Percentiles rank a stretch among this genome's conserved stretches.
These are phyloP conservation scores for Furnarius figulus DNA, from an alignment of 2,113 vertebrate genomes.

Conservation along the genomic window DNA sequence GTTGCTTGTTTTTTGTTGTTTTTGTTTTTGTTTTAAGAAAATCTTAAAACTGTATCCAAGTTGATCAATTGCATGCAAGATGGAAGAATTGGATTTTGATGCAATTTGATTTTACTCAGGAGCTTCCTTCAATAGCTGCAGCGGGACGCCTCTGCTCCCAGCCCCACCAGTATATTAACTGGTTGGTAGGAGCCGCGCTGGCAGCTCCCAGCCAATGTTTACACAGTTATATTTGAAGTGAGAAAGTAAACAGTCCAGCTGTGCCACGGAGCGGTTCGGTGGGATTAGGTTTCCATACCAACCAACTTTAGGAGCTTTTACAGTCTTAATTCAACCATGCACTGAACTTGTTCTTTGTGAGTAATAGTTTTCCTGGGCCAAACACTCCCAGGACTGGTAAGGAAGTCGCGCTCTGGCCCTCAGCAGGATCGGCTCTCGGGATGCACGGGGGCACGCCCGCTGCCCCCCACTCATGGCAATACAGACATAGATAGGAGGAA, in stretches of 20 bases:
- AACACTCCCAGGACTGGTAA: background rate
- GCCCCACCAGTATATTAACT: conserved; percentile 57
- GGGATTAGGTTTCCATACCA: conserved; percentile 79
- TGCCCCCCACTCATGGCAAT: background rate
- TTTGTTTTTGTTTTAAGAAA: background rate
- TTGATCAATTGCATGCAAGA: background rate
- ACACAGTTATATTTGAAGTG: conserved; percentile 76
- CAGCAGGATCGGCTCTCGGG: background rate
- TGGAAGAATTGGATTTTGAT: background rate
- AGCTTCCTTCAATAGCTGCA: background rate
- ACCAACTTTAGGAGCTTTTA: conserved; percentile 72
- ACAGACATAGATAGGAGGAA: background rate
- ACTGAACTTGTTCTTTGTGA: conserved; percentile 71
- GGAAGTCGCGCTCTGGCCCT: background rate
- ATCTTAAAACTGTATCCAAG: conserved; percentile 22
- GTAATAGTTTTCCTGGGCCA: conserved; percentile 60
- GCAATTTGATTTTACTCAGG: conserved; percentile 29
- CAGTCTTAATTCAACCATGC: conserved; percentile 74
- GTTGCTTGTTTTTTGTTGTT: background rate
- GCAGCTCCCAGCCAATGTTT: conserved; percentile 72
- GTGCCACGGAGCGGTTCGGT: conserved; percentile 63
- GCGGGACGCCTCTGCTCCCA: conserved; percentile 32
- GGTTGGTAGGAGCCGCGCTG: conserved; percentile 53
- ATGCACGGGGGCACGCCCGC: background rate
- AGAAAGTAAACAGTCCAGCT: conserved; percentile 78